Evolutionary conservation across 1,140 invertebrate genomes (phyloP).

Genomic region (Listronotus bonariensis): DNA sequence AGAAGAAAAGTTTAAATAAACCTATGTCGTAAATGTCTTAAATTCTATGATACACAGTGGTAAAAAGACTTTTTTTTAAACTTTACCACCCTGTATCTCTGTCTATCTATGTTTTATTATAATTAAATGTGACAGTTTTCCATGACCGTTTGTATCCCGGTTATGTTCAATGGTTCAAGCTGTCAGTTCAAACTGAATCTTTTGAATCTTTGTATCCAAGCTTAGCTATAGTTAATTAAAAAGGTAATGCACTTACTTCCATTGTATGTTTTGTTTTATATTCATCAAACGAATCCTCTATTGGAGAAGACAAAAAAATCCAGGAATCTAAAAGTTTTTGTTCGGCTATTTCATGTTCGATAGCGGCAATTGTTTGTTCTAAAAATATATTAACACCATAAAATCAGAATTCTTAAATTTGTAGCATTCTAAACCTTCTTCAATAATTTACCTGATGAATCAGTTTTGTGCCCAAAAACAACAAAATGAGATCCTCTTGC

Average conservation of each 20-base stretch:
- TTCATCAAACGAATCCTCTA: constrained; percentile 52
- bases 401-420: not conserved
- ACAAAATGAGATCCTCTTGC: constrained; percentile 77
- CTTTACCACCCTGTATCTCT: too few species aligned
- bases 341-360: constrained; percentile 48
- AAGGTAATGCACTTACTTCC: constrained; percentile 51
- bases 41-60: too few species aligned
- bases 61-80: too few species aligned
- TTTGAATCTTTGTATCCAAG: too few species aligned
- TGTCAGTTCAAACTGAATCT: too few species aligned
- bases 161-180: too few species aligned
- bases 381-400: not conserved
- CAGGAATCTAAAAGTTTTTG: constrained; percentile 56
- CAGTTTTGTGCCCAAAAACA: constrained; percentile 53
- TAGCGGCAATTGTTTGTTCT: constrained; percentile 25
- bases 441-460: constrained; percentile 3
- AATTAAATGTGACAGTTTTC: too few species aligned
- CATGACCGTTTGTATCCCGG: too few species aligned
- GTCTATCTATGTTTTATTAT: too few species aligned
- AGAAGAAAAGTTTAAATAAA: too few species aligned
- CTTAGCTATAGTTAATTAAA: too few species aligned
- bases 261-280: constrained; percentile 54
- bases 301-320: constrained; percentile 56
- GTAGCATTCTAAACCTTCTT: not conserved
- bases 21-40: too few species aligned